Evolutionary conservation across 1,140 invertebrate species (phyloP).

Genomic region (Trichonephila clavata): DNA sequence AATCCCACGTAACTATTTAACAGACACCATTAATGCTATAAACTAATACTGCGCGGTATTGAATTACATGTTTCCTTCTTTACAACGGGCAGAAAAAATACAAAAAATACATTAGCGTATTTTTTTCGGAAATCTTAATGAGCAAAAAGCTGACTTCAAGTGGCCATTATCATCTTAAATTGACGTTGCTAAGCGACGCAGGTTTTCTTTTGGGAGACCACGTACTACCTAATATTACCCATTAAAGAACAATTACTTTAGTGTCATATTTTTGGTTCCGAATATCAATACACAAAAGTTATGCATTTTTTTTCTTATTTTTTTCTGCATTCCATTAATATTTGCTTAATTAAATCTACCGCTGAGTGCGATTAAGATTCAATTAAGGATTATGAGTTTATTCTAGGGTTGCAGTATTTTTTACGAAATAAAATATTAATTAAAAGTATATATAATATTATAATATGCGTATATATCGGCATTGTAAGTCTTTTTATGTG

Average conservation of each 20-base stretch:
- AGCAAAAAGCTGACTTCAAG: constrained; percentile 41
- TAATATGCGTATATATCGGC: too few species aligned
- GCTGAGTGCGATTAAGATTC: background rate
- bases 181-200: background rate
- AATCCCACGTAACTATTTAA: constrained; percentile 29
- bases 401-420: background rate
- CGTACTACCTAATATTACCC: constrained; percentile 49
- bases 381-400: constrained; percentile 8
- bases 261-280: constrained; percentile 44
- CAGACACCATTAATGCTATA: constrained; percentile 40
- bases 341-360: constrained; percentile 17
- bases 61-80: background rate
- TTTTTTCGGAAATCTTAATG: constrained; percentile 43
- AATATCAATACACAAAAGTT: constrained; percentile 41
- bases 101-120: constrained; percentile 33
- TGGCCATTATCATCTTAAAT: constrained; percentile 70
- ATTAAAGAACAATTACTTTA: constrained; percentile 66
- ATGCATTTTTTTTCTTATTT: background rate
- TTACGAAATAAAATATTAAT: too few species aligned
- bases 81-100: constrained; percentile 26
- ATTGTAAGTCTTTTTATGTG: too few species aligned
- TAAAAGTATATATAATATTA: too few species aligned
- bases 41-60: constrained; percentile 22
- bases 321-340: background rate
- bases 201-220: background rate